These are phyloP conservation scores for Zaprionus camerounensis DNA, from an alignment of 1,140 invertebrate genomes.

Conservation along the genomic window DNA sequence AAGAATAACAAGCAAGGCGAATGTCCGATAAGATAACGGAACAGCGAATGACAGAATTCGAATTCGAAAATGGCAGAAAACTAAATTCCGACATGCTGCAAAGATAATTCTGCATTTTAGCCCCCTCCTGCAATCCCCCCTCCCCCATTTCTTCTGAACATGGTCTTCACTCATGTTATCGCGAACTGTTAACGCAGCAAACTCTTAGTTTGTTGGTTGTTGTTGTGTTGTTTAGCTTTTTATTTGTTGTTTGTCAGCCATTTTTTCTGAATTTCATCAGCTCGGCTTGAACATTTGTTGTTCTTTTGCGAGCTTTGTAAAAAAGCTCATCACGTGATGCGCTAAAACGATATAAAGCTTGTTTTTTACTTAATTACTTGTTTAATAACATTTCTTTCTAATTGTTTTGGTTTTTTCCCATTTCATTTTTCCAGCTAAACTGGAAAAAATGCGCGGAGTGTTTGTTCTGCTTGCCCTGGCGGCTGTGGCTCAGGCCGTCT, in stretches of 20 bases:
- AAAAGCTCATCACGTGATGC: conserved; percentile 50
- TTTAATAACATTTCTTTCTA: conserved; percentile 8
- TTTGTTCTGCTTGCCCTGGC: conserved; percentile 85
- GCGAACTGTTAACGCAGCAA: conserved; percentile 18
- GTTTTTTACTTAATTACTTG: not conserved
- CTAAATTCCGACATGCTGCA: conserved; percentile 7
- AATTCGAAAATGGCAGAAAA: conserved; percentile 42
- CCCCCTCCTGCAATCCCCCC: no score
- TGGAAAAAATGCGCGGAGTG: conserved; percentile 84
- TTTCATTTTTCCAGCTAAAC: conserved; percentile 32
- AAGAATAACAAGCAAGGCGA: conserved; percentile 39
- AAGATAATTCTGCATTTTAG: not conserved
- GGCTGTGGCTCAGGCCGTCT: conserved; percentile 86
- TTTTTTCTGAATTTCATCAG: conserved; percentile 37
- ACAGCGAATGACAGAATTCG: conserved; percentile 6
- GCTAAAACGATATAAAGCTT: conserved; percentile 27
- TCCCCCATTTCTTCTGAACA: not conserved
- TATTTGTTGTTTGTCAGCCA: conserved; percentile 14
- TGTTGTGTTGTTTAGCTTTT: not conserved
- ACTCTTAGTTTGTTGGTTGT: not conserved
- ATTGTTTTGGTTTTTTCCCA: conserved; percentile 25
- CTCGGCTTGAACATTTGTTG: not conserved
- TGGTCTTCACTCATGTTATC: conserved; percentile 20
- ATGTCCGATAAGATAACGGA: conserved; percentile 72
- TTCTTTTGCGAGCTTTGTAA: conserved; percentile 17